Evolutionary conservation across 2,888 invertebrate species (phyloP), one percentile per base, ranked within the genome.

Genomic region (Lasius fuliginosus): DNA sequence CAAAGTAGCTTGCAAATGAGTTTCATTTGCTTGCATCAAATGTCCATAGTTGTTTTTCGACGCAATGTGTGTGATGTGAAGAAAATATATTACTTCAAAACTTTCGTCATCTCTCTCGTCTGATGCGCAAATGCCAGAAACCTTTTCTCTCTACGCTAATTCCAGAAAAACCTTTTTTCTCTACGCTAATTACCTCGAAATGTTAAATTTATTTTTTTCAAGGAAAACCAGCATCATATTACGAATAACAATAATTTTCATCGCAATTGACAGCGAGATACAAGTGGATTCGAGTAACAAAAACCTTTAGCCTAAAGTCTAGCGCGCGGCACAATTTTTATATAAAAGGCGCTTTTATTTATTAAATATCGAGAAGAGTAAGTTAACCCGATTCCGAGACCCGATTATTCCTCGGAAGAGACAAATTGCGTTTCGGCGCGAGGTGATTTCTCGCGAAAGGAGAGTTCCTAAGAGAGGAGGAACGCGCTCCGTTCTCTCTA

Each of bases 401-500:
- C 68, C 2, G 53, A n/a, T 3, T 12, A 56, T 53, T 69, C 11
- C n/a, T 12, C 5, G 33, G 5, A 33, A 30, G 79, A 33, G 9
- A n/a, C 42, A 15, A 1, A 36, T 12, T 33, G 46, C 33, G 11
- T 42, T 53, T 53, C 36, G 11, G 30, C 15, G 18, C 6, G 58
- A 56, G 2, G 53, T 36, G 36, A 5, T 36, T 46, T 46, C 23
- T 23, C 11, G 58, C 23, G 71, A 46, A 30, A 56, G 6, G 27
- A 6, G 30, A 18, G 12, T 18, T 11, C 3, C 18, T 11, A 18
- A 11, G 33, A 42, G n/a, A 27, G 27, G 53, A n/a, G 18, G 40
- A 65, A 49, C 33, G 60, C 5, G 40, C 11, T n/a, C n/a, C 68
- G 40, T 42, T 56, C 40, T 40, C 56, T 65, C 64, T 49, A 68